phyloP scores from a whole-genome alignment of 2,797 vertebrate genomes.

The Premnoplex brunnescens region DNA sequence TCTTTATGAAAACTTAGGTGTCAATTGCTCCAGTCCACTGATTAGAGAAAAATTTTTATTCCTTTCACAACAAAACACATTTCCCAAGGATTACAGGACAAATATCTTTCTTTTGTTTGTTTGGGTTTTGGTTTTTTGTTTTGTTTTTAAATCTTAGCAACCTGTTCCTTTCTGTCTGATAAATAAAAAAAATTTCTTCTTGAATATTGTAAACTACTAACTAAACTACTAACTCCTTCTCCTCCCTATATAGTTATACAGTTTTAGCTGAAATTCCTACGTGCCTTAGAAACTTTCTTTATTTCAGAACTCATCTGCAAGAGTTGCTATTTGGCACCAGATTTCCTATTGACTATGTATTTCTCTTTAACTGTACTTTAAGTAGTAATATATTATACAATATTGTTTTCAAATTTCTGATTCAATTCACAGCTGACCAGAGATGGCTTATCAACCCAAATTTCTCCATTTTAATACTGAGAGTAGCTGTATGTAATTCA shows the following conservation, averaged over 20 bases:
- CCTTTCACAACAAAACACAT: neutral
- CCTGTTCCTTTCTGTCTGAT: neutral
- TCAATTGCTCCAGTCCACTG: neutral
- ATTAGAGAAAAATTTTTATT: neutral
- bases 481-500: neutral
- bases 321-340: neutral
- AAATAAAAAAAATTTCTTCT: neutral
- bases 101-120: neutral
- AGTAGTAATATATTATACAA: neutral
- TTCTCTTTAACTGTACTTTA: neutral
- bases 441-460: neutral
- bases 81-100: neutral
- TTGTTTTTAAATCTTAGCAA: neutral
- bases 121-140: too few species aligned
- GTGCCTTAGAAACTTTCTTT: neutral
- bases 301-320: neutral
- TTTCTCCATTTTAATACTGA: neutral
- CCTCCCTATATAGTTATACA: neutral
- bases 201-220: neutral
- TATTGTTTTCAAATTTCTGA: neutral
- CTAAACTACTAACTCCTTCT: neutral
- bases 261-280: neutral
- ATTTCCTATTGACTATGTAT: neutral
- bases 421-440: neutral
- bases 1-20: neutral